Evolutionary conservation across 2,797 vertebrate species (phyloP).

Genomic region (Catostomus latipinnis): DNA sequence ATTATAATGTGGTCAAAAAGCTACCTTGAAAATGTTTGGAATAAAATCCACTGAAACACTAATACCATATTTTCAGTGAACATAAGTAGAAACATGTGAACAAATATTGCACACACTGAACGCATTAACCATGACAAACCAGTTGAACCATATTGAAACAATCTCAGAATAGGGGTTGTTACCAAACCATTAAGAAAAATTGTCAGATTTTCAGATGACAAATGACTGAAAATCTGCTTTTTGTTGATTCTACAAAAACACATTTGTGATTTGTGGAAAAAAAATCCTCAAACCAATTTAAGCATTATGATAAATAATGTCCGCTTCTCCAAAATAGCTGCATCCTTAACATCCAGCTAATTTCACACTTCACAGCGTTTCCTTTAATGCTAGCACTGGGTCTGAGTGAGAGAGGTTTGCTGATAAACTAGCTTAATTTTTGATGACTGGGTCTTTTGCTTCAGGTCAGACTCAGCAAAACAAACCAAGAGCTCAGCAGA

Average conservation of each 20-base stretch:
- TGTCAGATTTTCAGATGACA: neutral
- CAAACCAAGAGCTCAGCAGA: conserved; percentile 27
- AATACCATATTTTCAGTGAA: conserved; percentile 24
- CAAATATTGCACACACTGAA: neutral
- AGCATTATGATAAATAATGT: neutral
- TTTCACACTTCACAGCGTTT: conserved; percentile 10
- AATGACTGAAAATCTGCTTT: neutral
- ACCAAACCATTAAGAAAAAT: conserved; percentile 1
- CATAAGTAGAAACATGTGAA: conserved; percentile 43
- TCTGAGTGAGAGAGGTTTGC: neutral
- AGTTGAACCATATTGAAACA: neutral
- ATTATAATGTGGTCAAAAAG: too few relatives aligned
- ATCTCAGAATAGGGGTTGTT: neutral
- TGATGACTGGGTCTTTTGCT: conserved; percentile 36
- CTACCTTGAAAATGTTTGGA: too few relatives aligned
- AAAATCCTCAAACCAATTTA: neutral
- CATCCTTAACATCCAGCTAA: neutral
- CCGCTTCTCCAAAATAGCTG: neutral
- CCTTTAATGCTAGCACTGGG: neutral
- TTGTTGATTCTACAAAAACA: neutral
- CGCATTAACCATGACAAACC: too few relatives aligned
- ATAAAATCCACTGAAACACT: too few relatives aligned
- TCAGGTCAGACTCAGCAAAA: conserved; percentile 27
- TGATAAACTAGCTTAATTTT: conserved; percentile 27
- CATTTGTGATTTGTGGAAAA: neutral